Evolutionary conservation across 2,888 invertebrate species (phyloP).

Genomic region (Ophioninae sp.): DNA sequence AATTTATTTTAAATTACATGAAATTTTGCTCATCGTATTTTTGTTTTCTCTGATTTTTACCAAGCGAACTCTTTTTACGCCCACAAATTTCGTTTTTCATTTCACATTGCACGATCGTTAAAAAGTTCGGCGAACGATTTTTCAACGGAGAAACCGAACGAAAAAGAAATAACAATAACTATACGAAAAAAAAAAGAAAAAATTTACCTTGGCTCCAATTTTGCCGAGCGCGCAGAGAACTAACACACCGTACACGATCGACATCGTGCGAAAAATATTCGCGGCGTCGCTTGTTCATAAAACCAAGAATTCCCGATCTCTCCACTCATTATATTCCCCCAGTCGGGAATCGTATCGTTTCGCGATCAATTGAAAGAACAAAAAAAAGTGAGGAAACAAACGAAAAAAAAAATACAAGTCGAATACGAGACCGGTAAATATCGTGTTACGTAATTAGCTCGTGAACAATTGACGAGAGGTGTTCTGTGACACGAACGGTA

Average conservation of each 20-base stretch:
- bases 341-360: background rate
- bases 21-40: too few relatives aligned
- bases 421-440: background rate
- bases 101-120: background rate
- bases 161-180: background rate
- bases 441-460: conserved; percentile 29
- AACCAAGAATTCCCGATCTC: conserved; percentile 9
- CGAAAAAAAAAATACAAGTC: background rate
- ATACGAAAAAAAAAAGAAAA: background rate
- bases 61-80: too few relatives aligned
- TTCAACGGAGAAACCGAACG: background rate
- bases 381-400: background rate
- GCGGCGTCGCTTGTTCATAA: background rate
- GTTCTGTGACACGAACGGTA: conserved; percentile 23
- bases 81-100: background rate
- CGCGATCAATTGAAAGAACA: conserved; percentile 8
- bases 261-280: conserved; percentile 30
- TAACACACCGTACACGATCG: conserved; percentile 8
- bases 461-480: conserved; percentile 10
- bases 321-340: conserved; percentile 35
- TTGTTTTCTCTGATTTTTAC: too few relatives aligned
- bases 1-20: too few relatives aligned
- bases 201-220: conserved; percentile 43
- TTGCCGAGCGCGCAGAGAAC: conserved; percentile 18
- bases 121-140: background rate